Conservation (phyloP, 2,113 vertebrate genomes). For the Solea solea region DNA sequence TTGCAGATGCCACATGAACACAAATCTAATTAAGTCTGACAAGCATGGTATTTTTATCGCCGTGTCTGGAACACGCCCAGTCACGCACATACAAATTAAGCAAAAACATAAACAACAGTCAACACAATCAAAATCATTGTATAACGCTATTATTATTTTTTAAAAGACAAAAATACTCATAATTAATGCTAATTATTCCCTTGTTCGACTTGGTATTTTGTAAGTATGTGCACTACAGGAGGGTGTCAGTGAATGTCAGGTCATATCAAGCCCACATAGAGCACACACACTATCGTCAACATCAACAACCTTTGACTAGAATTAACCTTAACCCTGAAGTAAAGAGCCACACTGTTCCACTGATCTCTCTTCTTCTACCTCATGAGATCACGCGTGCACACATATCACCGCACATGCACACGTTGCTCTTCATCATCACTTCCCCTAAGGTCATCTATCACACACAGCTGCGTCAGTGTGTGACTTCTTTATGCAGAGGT, state of each 20-base stretch:
- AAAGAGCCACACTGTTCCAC: not conserved
- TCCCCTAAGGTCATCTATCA: conserved; percentile 51
- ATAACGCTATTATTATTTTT: too few relatives aligned
- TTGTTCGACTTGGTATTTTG: conserved; percentile 45
- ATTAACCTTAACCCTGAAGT: conserved; percentile 10
- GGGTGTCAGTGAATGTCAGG: conserved; percentile 35
- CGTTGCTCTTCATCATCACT: conserved; percentile 38
- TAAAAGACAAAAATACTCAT: conserved; percentile 1
- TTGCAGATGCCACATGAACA: conserved; percentile 50
- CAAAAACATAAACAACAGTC: not conserved
- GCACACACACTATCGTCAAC: not conserved
- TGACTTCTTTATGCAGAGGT: conserved; percentile 42
- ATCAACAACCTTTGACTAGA: conserved; percentile 13
- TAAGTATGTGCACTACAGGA: conserved; percentile 4
- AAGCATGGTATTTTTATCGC: conserved; percentile 68
- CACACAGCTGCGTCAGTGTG: conserved; percentile 41
- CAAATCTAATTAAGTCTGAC: conserved; percentile 73
- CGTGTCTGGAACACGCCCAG: conserved; percentile 23
- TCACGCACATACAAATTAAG: not conserved
- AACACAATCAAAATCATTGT: not conserved
- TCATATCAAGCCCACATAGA: conserved; percentile 18
- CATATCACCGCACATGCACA: not conserved
- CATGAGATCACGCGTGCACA: not conserved
- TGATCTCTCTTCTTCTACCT: conserved; percentile 8
- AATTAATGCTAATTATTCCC: conserved; percentile 27